Percentiles rank a stretch among this genome's conserved stretches.
These are phyloP conservation scores for Sinella curviseta DNA, from an alignment of 1,140 invertebrate genomes.

Conservation along the genomic window DNA sequence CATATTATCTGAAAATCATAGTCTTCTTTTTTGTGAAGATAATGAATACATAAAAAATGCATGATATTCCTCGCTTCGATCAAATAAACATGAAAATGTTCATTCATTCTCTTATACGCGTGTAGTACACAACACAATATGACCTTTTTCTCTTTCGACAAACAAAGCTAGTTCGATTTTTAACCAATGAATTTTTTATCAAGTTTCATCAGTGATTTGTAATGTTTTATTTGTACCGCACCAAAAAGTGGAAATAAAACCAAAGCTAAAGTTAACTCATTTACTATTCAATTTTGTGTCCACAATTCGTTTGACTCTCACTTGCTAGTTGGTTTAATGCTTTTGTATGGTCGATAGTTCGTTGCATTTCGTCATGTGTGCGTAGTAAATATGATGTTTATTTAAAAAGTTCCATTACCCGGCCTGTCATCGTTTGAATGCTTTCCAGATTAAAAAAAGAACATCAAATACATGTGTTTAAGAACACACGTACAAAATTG, in stretches of 20 bases:
- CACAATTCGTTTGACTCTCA: too few relatives aligned
- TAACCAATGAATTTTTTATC: background rate
- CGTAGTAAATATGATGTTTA: too few relatives aligned
- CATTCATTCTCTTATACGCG: background rate
- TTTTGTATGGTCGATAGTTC: too few relatives aligned
- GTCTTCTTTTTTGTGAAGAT: background rate
- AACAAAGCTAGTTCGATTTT: background rate
- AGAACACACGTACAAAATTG: background rate
- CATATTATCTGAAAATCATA: background rate
- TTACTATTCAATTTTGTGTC: background rate
- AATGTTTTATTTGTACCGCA: background rate
- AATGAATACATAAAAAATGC: conserved; percentile 9
- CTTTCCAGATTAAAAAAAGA: background rate
- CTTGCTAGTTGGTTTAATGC: too few relatives aligned
- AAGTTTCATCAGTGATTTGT: background rate
- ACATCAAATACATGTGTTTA: background rate
- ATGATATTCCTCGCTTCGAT: background rate
- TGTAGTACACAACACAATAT: background rate
- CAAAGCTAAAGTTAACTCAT: background rate
- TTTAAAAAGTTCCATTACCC: too few relatives aligned
- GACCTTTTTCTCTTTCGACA: background rate
- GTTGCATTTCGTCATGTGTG: too few relatives aligned
- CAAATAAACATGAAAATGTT: background rate
- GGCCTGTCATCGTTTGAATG: too few relatives aligned
- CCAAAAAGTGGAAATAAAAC: background rate